Evolutionary conservation across 2,888 invertebrate genomes (phyloP), one percentile per base, ranked within the genome.

Genomic region (Drosophila meridionalis): DNA sequence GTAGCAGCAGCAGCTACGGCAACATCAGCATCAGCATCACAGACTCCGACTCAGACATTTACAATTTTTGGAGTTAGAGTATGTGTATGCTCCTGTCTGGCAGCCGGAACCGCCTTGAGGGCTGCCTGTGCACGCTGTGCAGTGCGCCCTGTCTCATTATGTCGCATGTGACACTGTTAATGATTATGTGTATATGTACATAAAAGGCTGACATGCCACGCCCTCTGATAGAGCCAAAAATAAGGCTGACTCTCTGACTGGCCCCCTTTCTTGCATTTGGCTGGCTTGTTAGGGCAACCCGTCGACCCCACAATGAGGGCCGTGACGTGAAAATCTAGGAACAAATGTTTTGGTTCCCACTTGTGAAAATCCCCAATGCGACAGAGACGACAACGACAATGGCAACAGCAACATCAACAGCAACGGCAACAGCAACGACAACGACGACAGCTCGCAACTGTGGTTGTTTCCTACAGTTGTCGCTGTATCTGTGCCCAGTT

Each of bases 141-240:
- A 48, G 69, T 87, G 82, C 82, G 80, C 89, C 86, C 80, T 85
- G 89, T 85, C 90, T 92, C 91, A 92, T 91, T 92, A 92, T 92
- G 91, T 91, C 83, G 91, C 89, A 91, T 91, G 90, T 92, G 92
- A 92, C 91, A 92, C 91, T 90, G 90, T 92, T 92, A 92, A 91
- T 91, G 90, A 91, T 92, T 92, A 91, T 91, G 80, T 83, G 87
- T 82, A 40, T 43, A 1, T 28, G n/a, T 40, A 5, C 12, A 78
- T 82, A 77, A 78, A 80, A 76, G 80, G 72, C 79, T 80, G 78
- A 72, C 69, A 45, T 74, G 73, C 69, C 71, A 70, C 70, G 66
- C 78, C 64, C 70, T 28, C 58, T 8, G n/a, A 14, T 14, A 43
- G 32, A 61, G 38, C 58, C 66, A 48, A 58, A 50, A 63, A 63